phyloP scores from a whole-genome alignment of 2,888 invertebrate species.

The Nomada fucata region DNA sequence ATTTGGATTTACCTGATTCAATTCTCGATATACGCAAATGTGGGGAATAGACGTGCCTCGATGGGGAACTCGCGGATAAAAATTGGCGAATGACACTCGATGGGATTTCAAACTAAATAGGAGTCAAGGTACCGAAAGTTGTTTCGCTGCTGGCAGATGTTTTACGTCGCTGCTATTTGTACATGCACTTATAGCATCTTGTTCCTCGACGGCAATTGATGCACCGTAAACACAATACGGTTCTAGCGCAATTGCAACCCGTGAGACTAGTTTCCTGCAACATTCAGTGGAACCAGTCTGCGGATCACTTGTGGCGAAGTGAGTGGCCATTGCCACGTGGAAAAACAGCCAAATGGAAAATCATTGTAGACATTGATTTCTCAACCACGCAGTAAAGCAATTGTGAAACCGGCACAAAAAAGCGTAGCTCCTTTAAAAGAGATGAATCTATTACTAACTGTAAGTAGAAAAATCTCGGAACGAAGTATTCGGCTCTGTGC shows the following conservation, averaged over 20 bases:
- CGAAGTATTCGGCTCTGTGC: too few relatives aligned
- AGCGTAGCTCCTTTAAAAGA: too few relatives aligned
- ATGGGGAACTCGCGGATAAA: too few relatives aligned
- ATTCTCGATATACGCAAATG: too few relatives aligned
- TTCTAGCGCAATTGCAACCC: slow-evolving; percentile 12
- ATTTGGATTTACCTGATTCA: too few relatives aligned
- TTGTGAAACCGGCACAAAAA: not conserved
- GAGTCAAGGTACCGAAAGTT: not conserved
- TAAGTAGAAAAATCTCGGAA: too few relatives aligned
- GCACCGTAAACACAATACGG: slow-evolving; percentile 12
- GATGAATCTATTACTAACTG: too few relatives aligned
- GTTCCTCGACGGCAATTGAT: slow-evolving; percentile 1
- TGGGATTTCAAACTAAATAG: too few relatives aligned
- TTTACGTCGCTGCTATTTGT: not conserved
- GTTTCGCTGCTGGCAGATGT: slow-evolving; percentile 3
- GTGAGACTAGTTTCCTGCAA: slow-evolving; percentile 2
- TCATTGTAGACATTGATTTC: not conserved
- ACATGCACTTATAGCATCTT: not conserved
- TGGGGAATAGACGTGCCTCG: too few relatives aligned
- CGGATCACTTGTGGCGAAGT: not conserved
- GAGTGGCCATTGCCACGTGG: not conserved
- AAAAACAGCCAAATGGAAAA: not conserved
- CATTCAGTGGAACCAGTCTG: not conserved
- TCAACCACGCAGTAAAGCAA: not conserved
- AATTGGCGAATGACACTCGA: too few relatives aligned